Evolutionary conservation across 30 jellyfish, hydroid and myxozoan species (phyloP), one percentile per base, ranked within the genome.

Genomic region (Hydractinia echinata): DNA sequence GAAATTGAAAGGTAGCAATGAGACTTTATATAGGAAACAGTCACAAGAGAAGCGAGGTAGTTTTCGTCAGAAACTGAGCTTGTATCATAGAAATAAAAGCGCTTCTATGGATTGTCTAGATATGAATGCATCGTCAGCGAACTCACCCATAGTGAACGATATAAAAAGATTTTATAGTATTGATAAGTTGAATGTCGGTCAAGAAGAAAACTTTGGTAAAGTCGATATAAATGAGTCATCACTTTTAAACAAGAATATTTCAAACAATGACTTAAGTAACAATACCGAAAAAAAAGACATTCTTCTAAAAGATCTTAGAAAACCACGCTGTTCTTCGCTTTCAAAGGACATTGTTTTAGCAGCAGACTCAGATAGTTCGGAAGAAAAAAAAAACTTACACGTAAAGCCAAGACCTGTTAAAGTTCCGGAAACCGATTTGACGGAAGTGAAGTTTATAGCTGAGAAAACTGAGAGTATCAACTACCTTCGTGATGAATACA

Each of bases 391-490:
- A 30, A 30, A 30, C 44, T 2, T 30, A 2, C 44, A 30, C 1
- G 44, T 30, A 30, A 30, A 30, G 44, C 44, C 44, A 30, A 30
- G 44, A 30, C 44, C 44, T 30, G 44, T 30, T 30, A 30, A 30
- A 30, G 44, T 30, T 30, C 44, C 44, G 44, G 44, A 30, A 30
- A 2, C 44, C 44, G 44, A 30, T 30, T 30, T 30, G 44, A 39
- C 16, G 14, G 67, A 64, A 61, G 73, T 30, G 10, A 80, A 80
- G 70, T 80, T 21, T 66, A 84, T 80, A 61, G 83, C 84, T 80
- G 87, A 80, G 44, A 80, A 80, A 61, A 80, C 87, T 39, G 87
- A 80, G 67, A 80, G 70, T 61, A 80, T 80, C 9, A 20, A 80
- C 16, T 80, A 80, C 66, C 21, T 80, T 48, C 61, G 67, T 19